Conservation (phyloP, 1,140 invertebrate species). For the Carcinoscorpius rotundicauda region DNA sequence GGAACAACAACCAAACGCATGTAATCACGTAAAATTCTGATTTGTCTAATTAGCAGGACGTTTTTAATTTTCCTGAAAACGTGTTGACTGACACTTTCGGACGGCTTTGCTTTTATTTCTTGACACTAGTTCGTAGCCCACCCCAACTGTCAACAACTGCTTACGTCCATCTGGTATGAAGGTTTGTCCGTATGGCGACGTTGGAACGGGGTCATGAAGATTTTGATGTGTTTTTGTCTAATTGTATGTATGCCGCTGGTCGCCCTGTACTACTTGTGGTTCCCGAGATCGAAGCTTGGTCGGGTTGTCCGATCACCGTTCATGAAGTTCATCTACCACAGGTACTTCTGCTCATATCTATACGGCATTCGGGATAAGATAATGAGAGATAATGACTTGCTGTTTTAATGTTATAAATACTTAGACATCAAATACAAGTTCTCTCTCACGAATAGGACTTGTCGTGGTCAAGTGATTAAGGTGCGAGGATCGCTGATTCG, state of each 20-base stretch:
- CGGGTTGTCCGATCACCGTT: slow-evolving; percentile 41
- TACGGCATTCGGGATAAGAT: too few species aligned
- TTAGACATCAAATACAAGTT: too few species aligned
- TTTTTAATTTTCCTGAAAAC: background rate
- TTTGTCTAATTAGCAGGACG: background rate
- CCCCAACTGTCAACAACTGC: slow-evolving; percentile 44
- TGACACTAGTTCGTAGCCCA: slow-evolving; percentile 42
- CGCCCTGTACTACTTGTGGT: slow-evolving; percentile 39
- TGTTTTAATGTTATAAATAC: too few species aligned
- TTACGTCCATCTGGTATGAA: slow-evolving; percentile 45
- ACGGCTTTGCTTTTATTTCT: background rate
- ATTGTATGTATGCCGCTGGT: slow-evolving; percentile 37
- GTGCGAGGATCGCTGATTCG: too few species aligned
- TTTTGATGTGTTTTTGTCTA: slow-evolving; percentile 37
- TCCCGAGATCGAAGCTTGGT: slow-evolving; percentile 38
- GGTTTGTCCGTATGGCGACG: slow-evolving; percentile 42
- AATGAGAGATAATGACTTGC: too few species aligned
- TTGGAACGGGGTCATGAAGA: slow-evolving; percentile 35
- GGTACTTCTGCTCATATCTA: slow-evolving; percentile 19
- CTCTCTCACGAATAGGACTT: too few species aligned
- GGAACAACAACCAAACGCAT: background rate
- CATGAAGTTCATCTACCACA: slow-evolving; percentile 47
- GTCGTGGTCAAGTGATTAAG: too few species aligned
- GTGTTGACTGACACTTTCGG: background rate
- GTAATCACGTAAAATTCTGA: background rate